These are phyloP conservation scores for Ia io DNA, from an alignment of 2,113 vertebrate genomes.

Conservation along the genomic window DNA sequence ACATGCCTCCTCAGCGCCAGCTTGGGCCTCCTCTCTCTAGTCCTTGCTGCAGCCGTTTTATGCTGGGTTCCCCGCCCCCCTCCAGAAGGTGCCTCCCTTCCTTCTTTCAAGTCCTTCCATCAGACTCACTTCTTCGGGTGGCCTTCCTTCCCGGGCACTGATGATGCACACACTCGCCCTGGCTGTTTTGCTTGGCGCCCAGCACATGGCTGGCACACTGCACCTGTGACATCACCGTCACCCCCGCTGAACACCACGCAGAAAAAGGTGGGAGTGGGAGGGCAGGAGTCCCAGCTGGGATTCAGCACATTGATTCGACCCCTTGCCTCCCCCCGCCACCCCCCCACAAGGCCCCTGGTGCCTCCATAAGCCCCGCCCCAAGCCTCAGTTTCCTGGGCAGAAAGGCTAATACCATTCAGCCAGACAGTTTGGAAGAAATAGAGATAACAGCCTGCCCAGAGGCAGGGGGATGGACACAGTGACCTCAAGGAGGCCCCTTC, in stretches of 20 bases:
- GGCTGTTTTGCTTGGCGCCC: constrained; percentile 71
- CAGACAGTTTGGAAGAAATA: neutral
- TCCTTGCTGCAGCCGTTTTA: constrained; percentile 52
- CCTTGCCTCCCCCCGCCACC: neutral
- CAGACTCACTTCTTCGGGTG: constrained; percentile 52
- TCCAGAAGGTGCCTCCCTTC: constrained; percentile 69
- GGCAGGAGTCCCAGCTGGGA: neutral
- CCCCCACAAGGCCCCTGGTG: too few species aligned
- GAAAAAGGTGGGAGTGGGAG: constrained; percentile 12
- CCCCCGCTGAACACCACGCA: constrained; percentile 15
- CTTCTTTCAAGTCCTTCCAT: constrained; percentile 38
- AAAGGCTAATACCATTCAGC: neutral
- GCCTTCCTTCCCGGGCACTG: constrained; percentile 65
- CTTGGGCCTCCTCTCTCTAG: constrained; percentile 6
- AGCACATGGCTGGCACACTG: constrained; percentile 63
- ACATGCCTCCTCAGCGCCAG: constrained; percentile 1
- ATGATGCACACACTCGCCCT: constrained; percentile 67
- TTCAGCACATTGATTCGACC: neutral
- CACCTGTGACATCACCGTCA: constrained; percentile 64
- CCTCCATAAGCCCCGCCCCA: neutral
- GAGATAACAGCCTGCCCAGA: neutral
- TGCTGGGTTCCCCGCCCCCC: constrained; percentile 60
- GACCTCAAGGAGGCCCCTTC: constrained; percentile 41
- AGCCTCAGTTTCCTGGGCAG: neutral
- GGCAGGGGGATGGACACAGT: neutral